phyloP scores from a whole-genome alignment of 2,113 vertebrate genomes.

The Corynorhinus townsendii region DNA sequence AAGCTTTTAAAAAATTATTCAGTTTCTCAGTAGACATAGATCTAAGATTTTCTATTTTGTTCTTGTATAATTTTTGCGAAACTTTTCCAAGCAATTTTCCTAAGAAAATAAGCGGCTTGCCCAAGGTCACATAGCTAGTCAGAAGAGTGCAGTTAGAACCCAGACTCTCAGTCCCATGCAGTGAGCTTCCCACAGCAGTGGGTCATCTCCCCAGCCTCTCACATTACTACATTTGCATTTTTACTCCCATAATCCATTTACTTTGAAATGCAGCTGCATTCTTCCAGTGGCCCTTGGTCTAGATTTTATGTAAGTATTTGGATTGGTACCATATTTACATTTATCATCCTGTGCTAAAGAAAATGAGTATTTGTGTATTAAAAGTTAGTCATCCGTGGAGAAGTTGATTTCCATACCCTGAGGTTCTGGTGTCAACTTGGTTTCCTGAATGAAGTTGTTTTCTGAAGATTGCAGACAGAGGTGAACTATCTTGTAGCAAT shows the following conservation, averaged over 20 bases:
- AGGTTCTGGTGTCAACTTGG: not conserved
- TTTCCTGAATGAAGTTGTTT: constrained; percentile 4
- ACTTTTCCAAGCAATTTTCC: not conserved
- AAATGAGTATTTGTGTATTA: not conserved
- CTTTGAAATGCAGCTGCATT: not conserved
- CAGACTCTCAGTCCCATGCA: not conserved
- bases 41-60: not conserved
- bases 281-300: not conserved
- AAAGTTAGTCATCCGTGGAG: not conserved
- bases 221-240: not conserved
- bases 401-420: not conserved
- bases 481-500: not conserved
- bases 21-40: not conserved
- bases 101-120: not conserved
- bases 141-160: not conserved
- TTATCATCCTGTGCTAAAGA: not conserved
- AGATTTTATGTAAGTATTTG: not conserved
- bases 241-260: not conserved
- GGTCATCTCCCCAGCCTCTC: not conserved
- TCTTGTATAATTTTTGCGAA: not conserved
- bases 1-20: not conserved
- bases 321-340: not conserved
- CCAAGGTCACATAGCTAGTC: not conserved
- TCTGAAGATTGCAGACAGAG: constrained; percentile 14
- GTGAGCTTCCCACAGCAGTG: not conserved